These are phyloP conservation scores for Argya squamiceps DNA, from an alignment of 2,797 vertebrate genomes.

Conservation along the genomic window DNA sequence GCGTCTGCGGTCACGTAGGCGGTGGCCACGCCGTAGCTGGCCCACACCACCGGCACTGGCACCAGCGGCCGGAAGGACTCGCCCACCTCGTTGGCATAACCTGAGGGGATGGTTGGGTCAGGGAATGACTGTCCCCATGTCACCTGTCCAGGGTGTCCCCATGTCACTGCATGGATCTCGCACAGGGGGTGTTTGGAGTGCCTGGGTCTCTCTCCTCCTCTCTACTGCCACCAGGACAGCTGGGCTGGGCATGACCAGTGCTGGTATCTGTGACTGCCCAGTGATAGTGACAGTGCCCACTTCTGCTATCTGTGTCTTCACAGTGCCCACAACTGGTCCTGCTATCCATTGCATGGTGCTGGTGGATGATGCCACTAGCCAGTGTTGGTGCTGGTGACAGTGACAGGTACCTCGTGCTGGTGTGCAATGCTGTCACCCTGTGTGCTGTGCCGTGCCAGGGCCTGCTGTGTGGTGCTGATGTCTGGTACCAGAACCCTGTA, in stretches of 20 bases:
- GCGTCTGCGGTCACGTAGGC: slow-evolving; percentile 92
- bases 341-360: neutral
- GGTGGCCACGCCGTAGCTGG: slow-evolving; percentile 88
- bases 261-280: neutral
- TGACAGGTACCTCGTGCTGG: neutral
- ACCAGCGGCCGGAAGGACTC: slow-evolving; percentile 93
- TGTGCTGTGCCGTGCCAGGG: neutral
- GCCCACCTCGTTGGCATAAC: slow-evolving; percentile 95
- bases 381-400: neutral
- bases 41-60: slow-evolving; percentile 86
- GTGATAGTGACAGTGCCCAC: neutral
- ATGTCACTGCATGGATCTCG: neutral
- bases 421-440: neutral
- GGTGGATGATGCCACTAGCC: neutral
- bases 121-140: rapidly evolving
- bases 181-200: neutral
- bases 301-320: neutral
- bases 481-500: rapidly evolving
- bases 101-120: slow-evolving; percentile 54
- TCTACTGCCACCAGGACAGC: too few relatives aligned
- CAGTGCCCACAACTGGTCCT: neutral
- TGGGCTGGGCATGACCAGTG: neutral
- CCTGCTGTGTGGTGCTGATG: neutral
- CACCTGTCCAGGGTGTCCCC: neutral
- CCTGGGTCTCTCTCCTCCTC: too few relatives aligned